Evolutionary conservation across 1,140 invertebrate genomes (phyloP).

Genomic region (Megalonaias nervosa): DNA sequence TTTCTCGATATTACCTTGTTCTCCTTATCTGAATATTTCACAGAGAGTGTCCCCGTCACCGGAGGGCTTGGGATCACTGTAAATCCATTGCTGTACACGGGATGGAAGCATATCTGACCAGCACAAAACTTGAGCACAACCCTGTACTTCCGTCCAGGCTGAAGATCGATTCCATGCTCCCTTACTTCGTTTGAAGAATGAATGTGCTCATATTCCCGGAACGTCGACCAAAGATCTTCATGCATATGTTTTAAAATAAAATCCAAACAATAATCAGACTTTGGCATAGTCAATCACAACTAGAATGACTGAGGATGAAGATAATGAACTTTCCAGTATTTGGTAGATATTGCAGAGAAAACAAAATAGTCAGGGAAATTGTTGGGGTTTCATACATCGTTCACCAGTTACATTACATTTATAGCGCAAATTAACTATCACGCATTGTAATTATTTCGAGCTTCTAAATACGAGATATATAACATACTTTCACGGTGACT

Average conservation of each 20-base stretch:
- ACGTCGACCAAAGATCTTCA: slow-evolving; percentile 25
- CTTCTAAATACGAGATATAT: too few relatives aligned
- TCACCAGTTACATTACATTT: too few relatives aligned
- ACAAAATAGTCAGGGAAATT: too few relatives aligned
- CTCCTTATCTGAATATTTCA: not conserved
- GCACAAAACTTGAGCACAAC: slow-evolving; percentile 33
- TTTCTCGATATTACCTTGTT: not conserved
- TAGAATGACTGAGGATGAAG: not conserved
- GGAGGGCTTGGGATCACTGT: slow-evolving; percentile 25
- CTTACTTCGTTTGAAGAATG: slow-evolving; percentile 8
- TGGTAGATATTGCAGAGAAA: too few relatives aligned
- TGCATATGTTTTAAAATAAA: too few relatives aligned
- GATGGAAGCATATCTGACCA: slow-evolving; percentile 21
- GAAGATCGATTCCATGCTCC: slow-evolving; percentile 6
- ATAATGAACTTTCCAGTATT: not conserved
- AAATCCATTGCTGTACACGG: slow-evolving; percentile 38
- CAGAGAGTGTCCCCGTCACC: slow-evolving; percentile 4
- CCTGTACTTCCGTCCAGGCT: slow-evolving; percentile 25
- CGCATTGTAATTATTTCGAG: too few relatives aligned
- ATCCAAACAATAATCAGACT: not conserved
- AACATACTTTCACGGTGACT: too few relatives aligned
- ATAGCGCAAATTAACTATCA: too few relatives aligned
- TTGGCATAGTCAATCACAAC: not conserved
- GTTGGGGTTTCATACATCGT: too few relatives aligned
- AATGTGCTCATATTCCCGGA: slow-evolving; percentile 15